Conservation (phyloP, 1,140 invertebrate genomes). For the Holcopasites calliopsidis region DNA sequence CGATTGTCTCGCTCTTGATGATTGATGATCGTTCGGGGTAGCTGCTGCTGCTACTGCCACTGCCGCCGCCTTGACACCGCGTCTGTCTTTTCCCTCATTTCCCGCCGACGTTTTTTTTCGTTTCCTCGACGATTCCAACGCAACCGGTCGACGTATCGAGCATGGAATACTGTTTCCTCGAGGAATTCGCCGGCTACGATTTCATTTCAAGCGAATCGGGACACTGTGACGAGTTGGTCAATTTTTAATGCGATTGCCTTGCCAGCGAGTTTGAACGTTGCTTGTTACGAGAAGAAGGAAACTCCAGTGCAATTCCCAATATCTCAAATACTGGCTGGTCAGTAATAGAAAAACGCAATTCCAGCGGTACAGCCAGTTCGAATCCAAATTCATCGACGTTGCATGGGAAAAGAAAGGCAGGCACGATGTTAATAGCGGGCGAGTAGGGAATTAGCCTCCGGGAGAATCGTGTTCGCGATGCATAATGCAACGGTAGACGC, state of each 20-base stretch:
- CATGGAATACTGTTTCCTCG: conserved; percentile 30
- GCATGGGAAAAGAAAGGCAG: background rate
- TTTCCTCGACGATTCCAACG: conserved; percentile 56
- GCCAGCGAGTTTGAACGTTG: background rate
- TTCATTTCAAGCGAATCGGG: background rate
- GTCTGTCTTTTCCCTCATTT: conserved; percentile 64
- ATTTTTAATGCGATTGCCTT: background rate
- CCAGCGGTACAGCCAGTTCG: background rate
- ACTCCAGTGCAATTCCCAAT: background rate
- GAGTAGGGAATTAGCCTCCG: conserved; percentile 47
- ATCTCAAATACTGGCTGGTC: background rate
- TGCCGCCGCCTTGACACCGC: conserved; percentile 59
- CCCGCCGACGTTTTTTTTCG: conserved; percentile 60
- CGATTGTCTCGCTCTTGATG: conserved; percentile 80
- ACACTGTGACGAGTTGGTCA: background rate
- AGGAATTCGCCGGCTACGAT: background rate
- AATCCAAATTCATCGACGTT: background rate
- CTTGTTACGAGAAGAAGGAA: background rate
- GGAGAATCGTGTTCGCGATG: conserved; percentile 30
- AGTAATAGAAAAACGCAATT: conserved; percentile 14
- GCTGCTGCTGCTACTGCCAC: conserved; percentile 62
- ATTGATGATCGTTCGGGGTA: conserved; percentile 79
- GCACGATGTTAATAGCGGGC: background rate
- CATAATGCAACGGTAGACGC: conserved; percentile 47
- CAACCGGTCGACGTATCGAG: conserved; percentile 43